phyloP scores from a whole-genome alignment of 2,797 vertebrate genomes.

The Gastrophryne carolinensis region DNA sequence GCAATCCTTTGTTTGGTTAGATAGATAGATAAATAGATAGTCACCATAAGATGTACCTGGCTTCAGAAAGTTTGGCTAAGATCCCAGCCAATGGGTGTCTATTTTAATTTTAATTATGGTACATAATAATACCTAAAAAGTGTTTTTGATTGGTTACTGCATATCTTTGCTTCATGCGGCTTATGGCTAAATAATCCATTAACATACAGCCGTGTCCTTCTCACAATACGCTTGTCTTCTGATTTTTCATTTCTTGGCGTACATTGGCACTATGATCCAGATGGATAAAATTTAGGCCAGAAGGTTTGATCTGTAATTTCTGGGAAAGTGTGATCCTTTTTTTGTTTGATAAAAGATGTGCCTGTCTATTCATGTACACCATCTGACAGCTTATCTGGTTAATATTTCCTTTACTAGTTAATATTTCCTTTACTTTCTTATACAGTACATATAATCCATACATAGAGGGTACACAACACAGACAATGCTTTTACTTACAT shows the following conservation, averaged over 20 bases:
- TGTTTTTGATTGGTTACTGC: no score
- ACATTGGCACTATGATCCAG: slow-evolving; percentile 44
- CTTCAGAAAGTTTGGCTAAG: no score
- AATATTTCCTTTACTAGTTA: background rate
- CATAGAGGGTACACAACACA: no score
- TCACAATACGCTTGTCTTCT: slow-evolving; percentile 29
- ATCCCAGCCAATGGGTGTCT: no score
- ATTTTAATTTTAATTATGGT: no score
- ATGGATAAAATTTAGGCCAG: slow-evolving; percentile 49
- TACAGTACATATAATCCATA: no score
- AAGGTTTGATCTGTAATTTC: slow-evolving; percentile 47
- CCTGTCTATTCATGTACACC: slow-evolving; percentile 45
- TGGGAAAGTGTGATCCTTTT: slow-evolving; percentile 47
- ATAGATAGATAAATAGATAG: background rate
- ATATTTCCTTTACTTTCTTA: no score
- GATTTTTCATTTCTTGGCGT: slow-evolving; percentile 47
- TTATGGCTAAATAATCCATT: background rate
- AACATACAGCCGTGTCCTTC: slow-evolving; percentile 8
- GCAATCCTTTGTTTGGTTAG: no score
- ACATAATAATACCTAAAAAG: no score
- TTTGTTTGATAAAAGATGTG: slow-evolving; percentile 43
- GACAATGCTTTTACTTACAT: no score
- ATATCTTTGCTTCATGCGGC: background rate
- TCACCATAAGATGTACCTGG: no score
- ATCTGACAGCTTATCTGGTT: slow-evolving; percentile 47